These are phyloP conservation scores for Rhineura floridana DNA, from an alignment of 2,113 vertebrate genomes.

Conservation along the genomic window DNA sequence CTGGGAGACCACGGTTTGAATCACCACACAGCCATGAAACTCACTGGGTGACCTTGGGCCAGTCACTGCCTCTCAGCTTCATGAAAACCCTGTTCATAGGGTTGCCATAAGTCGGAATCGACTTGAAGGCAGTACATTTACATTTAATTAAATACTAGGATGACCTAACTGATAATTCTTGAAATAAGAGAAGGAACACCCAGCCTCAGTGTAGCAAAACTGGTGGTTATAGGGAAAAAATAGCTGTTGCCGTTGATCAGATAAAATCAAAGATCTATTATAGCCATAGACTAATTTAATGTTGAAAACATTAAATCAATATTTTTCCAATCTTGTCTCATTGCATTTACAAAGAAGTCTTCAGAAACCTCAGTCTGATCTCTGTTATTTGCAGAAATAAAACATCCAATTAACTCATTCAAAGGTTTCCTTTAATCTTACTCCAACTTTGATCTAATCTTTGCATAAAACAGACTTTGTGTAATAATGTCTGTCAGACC, in stretches of 20 bases:
- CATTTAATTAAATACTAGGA: neutral
- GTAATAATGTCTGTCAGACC: neutral
- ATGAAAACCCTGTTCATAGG: too few relatives aligned
- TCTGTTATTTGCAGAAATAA: neutral
- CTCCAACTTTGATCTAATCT: neutral
- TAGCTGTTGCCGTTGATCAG: neutral
- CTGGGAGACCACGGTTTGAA: too few relatives aligned
- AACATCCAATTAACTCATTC: neutral
- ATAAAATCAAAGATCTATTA: neutral
- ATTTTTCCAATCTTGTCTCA: too few relatives aligned
- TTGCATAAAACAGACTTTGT: neutral
- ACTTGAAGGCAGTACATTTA: too few relatives aligned
- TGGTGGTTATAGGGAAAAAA: neutral
- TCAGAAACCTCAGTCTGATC: neutral
- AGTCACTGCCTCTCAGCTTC: too few relatives aligned
- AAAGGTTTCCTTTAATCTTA: neutral
- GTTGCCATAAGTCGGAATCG: too few relatives aligned
- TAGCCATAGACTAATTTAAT: too few relatives aligned
- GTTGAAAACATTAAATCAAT: too few relatives aligned
- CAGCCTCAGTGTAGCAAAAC: neutral
- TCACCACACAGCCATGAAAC: too few relatives aligned
- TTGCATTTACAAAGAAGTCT: neutral
- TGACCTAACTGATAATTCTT: neutral
- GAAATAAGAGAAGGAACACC: neutral
- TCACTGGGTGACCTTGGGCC: too few relatives aligned